Evolutionary conservation across 2,113 vertebrate species (phyloP), one percentile per base, ranked within the genome.

Genomic region (Triplophysa siluroides): DNA sequence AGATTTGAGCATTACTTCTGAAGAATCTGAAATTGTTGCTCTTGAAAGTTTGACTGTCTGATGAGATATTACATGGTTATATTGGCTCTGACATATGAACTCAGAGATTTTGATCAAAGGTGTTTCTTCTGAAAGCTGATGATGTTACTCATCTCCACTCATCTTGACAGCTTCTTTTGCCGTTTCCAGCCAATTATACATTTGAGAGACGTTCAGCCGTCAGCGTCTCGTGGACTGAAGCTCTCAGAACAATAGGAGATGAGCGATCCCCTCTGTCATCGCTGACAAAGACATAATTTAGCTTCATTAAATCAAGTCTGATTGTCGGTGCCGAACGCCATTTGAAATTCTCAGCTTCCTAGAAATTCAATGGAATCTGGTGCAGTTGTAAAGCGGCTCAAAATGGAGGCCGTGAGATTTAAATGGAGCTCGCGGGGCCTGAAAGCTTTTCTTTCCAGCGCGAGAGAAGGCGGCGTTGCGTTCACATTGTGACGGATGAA

Each of bases 211-310:
- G 56, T 86, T 81, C 80, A 81, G 64, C 70, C 81, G 65, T 75
- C 19, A 29, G 75, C 85, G 79, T 69, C 54, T 83, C 76, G 87
- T 78, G 85, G 83, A 80, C 85, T 87, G 84, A 84, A 86, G 89
- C 86, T 84, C 88, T 79, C 82, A 79, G 88, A 89, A 92, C 88
- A 92, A 90, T 90, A 86, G 87, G 89, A 86, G 87, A 88, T 89
- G 87, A 91, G 92, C 92, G 90, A 92, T 81, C 85, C 24, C 78
- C 88, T 92, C 91, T 92, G 89, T 93, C 90, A 88, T 91, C 90
- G 84, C 87, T 88, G 86, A 92, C 88, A 92, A 92, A 92, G 89
- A 93, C 88, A 79, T 65, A 52, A 92, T 92, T 92, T 90, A 65
- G 88, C 86, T 91, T 92, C 88, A 93, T 93, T 92, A 92, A 90